A percentile compares a stretch with the other conserved stretches of the same genome.
These are phyloP conservation scores for Chlorodrepanis virens DNA, from an alignment of 2,113 vertebrate species.

Conservation along the genomic window DNA sequence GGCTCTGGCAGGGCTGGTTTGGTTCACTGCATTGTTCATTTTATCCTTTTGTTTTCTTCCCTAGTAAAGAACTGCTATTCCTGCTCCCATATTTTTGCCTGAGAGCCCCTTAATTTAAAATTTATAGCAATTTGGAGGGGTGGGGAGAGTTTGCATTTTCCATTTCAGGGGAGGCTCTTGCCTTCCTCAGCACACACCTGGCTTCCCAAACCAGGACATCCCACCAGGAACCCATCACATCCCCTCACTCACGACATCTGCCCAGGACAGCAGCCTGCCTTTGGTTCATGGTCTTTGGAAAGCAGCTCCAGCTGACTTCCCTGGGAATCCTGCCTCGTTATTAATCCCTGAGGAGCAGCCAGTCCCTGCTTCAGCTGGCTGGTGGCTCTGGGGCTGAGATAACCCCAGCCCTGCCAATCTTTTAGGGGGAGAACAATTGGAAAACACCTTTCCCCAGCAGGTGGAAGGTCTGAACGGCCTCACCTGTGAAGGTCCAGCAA, in stretches of 20 bases:
- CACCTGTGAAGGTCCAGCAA: not conserved
- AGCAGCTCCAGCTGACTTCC: slow-evolving; percentile 18
- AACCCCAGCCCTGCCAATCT: not conserved
- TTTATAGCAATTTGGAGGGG: no score
- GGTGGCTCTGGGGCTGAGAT: not conserved
- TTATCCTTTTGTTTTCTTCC: no score
- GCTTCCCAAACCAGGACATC: no score
- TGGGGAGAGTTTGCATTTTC: no score
- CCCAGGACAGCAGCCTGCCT: not conserved
- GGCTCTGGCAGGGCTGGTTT: no score
- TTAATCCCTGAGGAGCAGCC: slow-evolving; percentile 42
- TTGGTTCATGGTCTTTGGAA: slow-evolving; percentile 16
- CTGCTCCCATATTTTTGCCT: no score
- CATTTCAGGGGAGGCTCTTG: no score
- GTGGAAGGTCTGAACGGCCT: not conserved
- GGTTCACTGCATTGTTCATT: no score
- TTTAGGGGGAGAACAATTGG: not conserved
- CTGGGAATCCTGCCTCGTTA: not conserved
- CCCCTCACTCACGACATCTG: not conserved
- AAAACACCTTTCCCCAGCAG: not conserved
- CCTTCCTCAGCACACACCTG: no score
- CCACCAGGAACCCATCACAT: slow-evolving; percentile 24
- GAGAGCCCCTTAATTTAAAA: no score
- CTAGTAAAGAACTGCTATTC: no score
- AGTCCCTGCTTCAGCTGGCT: not conserved